A percentile compares a stretch with the other conserved stretches of the same genome.
Evolutionary conservation across 2,797 vertebrate species (phyloP).

Genomic region (Martes flavigula): DNA sequence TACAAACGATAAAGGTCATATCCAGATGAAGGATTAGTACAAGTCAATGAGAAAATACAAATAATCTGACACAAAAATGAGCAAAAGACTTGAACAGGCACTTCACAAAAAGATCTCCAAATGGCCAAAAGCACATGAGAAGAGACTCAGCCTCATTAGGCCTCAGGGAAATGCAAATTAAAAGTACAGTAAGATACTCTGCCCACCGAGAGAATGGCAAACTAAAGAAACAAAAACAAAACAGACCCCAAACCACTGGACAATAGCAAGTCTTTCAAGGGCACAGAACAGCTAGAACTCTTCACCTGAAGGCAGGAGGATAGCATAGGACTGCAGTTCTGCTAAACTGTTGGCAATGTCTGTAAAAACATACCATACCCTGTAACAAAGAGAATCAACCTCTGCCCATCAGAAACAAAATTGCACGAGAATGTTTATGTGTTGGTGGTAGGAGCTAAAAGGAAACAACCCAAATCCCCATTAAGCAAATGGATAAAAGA

Average conservation of each 20-base stretch:
- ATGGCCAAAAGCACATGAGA: not conserved
- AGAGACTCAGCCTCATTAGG: not conserved
- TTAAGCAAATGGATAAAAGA: not conserved
- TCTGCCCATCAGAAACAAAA: not conserved
- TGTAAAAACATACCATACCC: not conserved
- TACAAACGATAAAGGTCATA: not conserved
- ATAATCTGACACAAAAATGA: not conserved
- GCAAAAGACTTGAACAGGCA: not conserved
- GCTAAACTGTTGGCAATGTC: not conserved
- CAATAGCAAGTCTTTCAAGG: no score
- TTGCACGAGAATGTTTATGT: not conserved
- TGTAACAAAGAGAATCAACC: not conserved
- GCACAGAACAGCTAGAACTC: not conserved
- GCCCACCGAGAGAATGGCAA: not conserved
- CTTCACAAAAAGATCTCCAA: not conserved
- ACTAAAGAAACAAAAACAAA: not conserved
- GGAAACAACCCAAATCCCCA: not conserved
- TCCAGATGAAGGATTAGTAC: not conserved
- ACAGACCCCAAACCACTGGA: not conserved
- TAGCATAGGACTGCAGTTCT: accelerated
- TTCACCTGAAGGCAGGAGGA: not conserved
- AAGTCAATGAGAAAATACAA: not conserved
- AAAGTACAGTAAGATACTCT: not conserved
- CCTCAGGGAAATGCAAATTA: not conserved
- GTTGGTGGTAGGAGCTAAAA: not conserved